A percentile compares a stretch with the other conserved stretches of the same genome.
These are phyloP conservation scores for Sericinus montela DNA, from an alignment of 2,888 invertebrate species.

Conservation along the genomic window DNA sequence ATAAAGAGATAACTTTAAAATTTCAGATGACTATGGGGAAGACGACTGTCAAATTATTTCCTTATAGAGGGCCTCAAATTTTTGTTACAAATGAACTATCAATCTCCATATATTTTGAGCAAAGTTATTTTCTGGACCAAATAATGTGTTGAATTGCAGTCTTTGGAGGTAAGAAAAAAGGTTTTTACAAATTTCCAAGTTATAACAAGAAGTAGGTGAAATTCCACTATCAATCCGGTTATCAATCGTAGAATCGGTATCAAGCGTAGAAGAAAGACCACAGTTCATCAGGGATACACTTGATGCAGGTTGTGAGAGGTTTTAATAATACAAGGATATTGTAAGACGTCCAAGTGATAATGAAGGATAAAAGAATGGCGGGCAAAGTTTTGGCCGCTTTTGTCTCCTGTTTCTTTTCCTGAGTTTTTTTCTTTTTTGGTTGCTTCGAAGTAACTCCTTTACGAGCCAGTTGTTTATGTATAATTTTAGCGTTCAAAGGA, in stretches of 20 bases:
- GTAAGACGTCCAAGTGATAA: slow-evolving; percentile 99
- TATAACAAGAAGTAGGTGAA: too few relatives aligned
- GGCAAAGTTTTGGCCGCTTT: slow-evolving; percentile 99
- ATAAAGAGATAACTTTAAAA: too few relatives aligned
- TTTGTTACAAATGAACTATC: too few relatives aligned
- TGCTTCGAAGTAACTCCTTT: slow-evolving; percentile 77
- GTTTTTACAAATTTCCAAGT: too few relatives aligned
- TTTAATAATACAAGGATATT: slow-evolving; percentile 95
- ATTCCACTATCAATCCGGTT: slow-evolving; percentile 99
- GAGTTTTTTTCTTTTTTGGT: slow-evolving; percentile 93
- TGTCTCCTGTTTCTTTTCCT: slow-evolving; percentile 96
- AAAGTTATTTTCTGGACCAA: too few relatives aligned
- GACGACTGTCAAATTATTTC: too few relatives aligned
- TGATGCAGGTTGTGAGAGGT: slow-evolving; percentile 89
- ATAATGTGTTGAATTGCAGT: too few relatives aligned
- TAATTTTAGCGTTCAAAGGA: slow-evolving; percentile 91
- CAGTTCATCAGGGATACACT: slow-evolving; percentile 91
- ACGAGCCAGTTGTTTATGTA: slow-evolving; percentile 85
- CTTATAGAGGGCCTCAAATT: too few relatives aligned
- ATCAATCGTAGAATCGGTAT: slow-evolving; percentile 99
- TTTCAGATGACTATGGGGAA: too few relatives aligned
- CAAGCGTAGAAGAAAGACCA: slow-evolving; percentile 99
- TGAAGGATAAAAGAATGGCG: slow-evolving; percentile 97
- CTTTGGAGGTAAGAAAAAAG: too few relatives aligned
- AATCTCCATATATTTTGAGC: too few relatives aligned